Conservation (phyloP, 1,140 invertebrate species). For the Drosophila punjabiensis region DNA sequence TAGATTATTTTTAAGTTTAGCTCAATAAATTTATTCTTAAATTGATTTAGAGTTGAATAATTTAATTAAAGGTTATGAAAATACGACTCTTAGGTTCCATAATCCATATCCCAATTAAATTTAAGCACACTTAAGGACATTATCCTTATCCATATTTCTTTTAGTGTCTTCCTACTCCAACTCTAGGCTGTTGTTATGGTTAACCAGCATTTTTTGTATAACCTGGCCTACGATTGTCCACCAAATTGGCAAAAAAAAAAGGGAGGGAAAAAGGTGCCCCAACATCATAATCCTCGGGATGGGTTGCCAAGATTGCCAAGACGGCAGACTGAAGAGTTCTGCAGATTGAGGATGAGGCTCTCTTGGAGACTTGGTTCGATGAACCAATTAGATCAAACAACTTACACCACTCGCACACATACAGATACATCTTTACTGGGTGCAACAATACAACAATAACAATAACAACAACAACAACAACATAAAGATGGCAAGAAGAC, state of each 20-base stretch:
- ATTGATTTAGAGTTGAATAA: neutral
- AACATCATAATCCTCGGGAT: constrained; percentile 46
- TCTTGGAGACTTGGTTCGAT: constrained; percentile 56
- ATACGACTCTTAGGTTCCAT: too few relatives aligned
- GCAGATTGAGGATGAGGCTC: too few relatives aligned
- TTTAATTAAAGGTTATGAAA: neutral
- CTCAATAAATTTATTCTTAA: neutral
- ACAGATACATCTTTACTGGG: constrained; percentile 41
- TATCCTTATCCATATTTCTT: neutral
- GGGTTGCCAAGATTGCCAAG: constrained; percentile 25
- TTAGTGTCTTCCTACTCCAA: neutral
- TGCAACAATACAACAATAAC: constrained; percentile 50
- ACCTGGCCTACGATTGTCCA: constrained; percentile 33
- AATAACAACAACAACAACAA: neutral
- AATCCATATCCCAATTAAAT: neutral
- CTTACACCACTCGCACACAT: constrained; percentile 57
- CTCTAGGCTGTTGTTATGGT: constrained; percentile 5
- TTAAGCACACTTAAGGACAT: neutral
- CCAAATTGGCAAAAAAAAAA: constrained; percentile 37
- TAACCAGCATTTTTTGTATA: constrained; percentile 15
- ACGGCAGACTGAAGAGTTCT: too few relatives aligned
- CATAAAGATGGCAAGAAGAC: constrained; percentile 7
- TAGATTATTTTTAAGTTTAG: too few relatives aligned
- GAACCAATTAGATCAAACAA: constrained; percentile 84
- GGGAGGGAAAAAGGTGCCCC: neutral